A percentile compares a stretch with the other conserved stretches of the same genome.
Conservation (phyloP, 2,888 invertebrate genomes). For the Chloroclysta siterata region DNA sequence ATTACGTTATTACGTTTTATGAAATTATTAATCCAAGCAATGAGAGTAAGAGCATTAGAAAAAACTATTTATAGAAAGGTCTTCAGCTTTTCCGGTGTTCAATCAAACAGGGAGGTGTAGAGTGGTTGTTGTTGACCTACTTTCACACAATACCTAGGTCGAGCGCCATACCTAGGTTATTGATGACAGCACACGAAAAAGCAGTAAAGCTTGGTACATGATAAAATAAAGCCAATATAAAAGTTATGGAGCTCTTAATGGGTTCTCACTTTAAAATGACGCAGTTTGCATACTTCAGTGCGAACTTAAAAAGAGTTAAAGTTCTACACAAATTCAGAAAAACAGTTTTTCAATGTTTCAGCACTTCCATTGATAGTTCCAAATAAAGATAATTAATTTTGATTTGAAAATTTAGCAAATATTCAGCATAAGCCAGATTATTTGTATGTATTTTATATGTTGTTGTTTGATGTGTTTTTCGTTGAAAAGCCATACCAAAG, state of each 20-base stretch:
- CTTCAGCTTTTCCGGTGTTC: constrained; percentile 1
- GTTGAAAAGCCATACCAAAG: constrained; percentile 12
- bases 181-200: constrained; percentile 17
- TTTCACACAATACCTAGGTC: constrained; percentile 29
- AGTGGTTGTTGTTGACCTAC: constrained; percentile 23
- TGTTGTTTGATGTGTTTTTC: no score
- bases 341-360: neutral
- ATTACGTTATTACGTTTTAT: no score
- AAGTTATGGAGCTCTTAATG: constrained; percentile 3
- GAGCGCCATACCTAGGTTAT: constrained; percentile 19
- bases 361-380: no score
- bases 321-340: no score
- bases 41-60: neutral
- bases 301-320: neutral
- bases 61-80: neutral
- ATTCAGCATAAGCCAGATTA: no score
- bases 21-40: neutral
- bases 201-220: neutral
- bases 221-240: constrained; percentile 4
- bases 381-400: no score
- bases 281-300: neutral
- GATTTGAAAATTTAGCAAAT: no score
- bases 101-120: constrained; percentile 15
- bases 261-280: neutral
- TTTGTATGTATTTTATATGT: no score